Base-by-base conservation (phyloP, 35 echinoderm and acorn worm species). In the Holothuria glaberrima region DNA sequence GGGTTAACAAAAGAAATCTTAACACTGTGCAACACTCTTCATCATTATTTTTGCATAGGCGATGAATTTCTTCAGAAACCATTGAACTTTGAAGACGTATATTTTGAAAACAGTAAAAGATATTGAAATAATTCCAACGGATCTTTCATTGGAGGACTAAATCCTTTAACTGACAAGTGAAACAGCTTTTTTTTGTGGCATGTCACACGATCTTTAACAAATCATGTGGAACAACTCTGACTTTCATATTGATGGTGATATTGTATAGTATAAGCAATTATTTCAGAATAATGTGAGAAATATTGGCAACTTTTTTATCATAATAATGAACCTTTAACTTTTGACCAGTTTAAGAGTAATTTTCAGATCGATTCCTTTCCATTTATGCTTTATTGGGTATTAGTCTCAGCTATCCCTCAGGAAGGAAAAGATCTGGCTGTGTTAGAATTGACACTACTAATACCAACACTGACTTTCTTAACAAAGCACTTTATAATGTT, bases 401-500 rank as follows among this genome's bases (percentile, higher is more conserved):
- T 66, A 66, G 28, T 66, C 21, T 66, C 21, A 66, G 63, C 63
- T 29, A 66, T 66, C 28, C 63, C 28, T 66, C 63, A 66, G 28
- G 63, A 9, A 16, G 63, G 63, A 66, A 66, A 66, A 66, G 63
- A 66, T 66, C 20, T 19, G 21, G 63, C 63, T 66, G 63, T 66
- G 63, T 66, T 25, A 66, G 63, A 66, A 66, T 66, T 22, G 63
- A 66, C 1, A 19, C 12, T 29, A 7, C 7, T 16, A 29, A 29
- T 66, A 9, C 63, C 21, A 66, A 66, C 63, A 66, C 12, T 21
- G 12, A 66, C 63, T 29, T 29, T 25, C 20, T 66, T 12, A 3
- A 66, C 63, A 21, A 66, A 66, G 63, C 12, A 66, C 63, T 66
- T n/a, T n/a, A n/a, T n/a, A n/a, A n/a, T n/a, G n/a, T n/a, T 74